Evolutionary conservation across 35 echinoderm and acorn worm genomes (phyloP), one percentile per base, ranked within the genome.

Genomic region (Ophioderma brevispina): DNA sequence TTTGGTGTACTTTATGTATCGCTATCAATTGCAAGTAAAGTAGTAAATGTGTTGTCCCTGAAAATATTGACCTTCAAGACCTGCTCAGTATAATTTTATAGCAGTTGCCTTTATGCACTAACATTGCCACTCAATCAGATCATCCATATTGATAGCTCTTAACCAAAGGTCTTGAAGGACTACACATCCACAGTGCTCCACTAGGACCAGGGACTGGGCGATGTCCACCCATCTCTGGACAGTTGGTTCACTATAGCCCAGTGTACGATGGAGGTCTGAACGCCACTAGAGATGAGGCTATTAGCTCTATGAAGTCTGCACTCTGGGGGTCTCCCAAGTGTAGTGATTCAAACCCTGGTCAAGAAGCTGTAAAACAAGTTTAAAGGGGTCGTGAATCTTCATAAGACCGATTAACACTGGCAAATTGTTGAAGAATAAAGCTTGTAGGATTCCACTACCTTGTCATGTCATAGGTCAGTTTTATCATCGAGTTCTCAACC

Each of bases 301-400:
- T n/a, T n/a, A 98, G 80, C 78, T 98, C 96, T 37, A 98, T 98
- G 55, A 98, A 98, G 64, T 98, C 96, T 25, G 90, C 96, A 84
- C 96, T 98, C 83, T 98, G 93, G 96, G 90, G 88, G 95, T 98
- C 78, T 98, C 92, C 96, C 96, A 98, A 15, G 96, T 98, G 87
- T 92, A 98, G 81, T 98, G 96, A 34, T 82, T 95, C 37, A 98
- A 64, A 31, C 96, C 96, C 91, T 95, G 96, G 39, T 98, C 96
- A 35, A 98, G 56, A 5, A 98, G 75, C 96, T 98, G 85, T 18
- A 84, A 43, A 38, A 31, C 13, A 31, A 8, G 38, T 0, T 21
- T 11, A 80, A 2, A 35, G 38, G 36, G 78, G 28, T 36, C 36
- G 35, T 80, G 46, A 52, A n/a, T n/a, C n/a, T n/a, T n/a, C n/a